Base-by-base conservation (phyloP, 2,888 invertebrate species). In the Hirtodrosophila cameraria region DNA sequence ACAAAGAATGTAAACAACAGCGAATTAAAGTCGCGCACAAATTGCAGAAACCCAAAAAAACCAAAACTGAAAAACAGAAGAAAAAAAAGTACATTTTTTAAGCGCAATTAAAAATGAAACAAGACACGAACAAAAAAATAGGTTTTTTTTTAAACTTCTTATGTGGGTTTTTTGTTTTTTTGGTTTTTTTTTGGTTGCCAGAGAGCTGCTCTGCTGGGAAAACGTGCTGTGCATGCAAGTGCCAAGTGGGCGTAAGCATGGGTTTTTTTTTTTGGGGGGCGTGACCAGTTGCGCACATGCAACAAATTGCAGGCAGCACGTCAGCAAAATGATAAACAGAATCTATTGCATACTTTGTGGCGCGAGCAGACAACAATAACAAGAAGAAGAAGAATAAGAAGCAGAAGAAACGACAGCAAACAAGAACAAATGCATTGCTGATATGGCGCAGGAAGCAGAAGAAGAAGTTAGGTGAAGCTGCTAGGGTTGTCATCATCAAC, bases 401-500 rank as follows among this genome's bases (percentile, higher is more conserved):
- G n/a, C n/a, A n/a, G n/a, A n/a, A n/a, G n/a, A 18, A 9, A 15
- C 9, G 54, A 30, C 61, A 50, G 18, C 42, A n/a, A 57, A 9
- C 11, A 15, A 33, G 28, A 38, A 45, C 20, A 48, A 63, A 27
- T 25, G 25, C 41, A 58, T 33, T 31, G 59, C 65, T 55, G 78
- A 78, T 81, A 74, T 52, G 73, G 53, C 60, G 45, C 67, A 48
- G 60, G 72, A 73, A 73, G 75, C 72, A 66, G 52, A 28, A 13
- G 6, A 7, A 4, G 36, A 25, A 16, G 16, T 39, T 48, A 49
- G 58, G 48, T 62, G 33, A 53, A 69, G 54, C 49, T 38, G 71
- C 57, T 65, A 83, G 80, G 77, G 83, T 78, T 85, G 86, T 82
- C 79, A 85, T 79, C 79, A 85, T 86, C 86, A 80, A 83, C 80